Conservation (phyloP, 2,113 vertebrate genomes). For the Neotragus moschatus region DNA sequence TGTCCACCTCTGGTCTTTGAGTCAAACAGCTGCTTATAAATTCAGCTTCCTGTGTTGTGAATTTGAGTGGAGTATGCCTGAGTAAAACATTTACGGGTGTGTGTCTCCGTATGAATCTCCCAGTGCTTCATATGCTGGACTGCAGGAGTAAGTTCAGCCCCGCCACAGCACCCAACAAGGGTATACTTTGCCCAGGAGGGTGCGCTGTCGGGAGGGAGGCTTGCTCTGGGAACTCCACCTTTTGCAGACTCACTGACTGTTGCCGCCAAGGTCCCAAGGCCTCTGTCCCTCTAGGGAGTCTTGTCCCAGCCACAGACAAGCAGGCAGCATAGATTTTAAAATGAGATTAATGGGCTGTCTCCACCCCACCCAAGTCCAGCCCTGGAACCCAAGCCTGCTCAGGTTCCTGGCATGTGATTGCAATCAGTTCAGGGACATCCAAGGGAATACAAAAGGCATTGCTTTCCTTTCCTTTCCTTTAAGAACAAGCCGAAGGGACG, state of each 20-base stretch:
- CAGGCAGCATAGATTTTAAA: background rate
- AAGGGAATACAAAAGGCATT: background rate
- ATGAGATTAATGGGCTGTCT: background rate
- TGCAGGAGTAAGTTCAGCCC: background rate
- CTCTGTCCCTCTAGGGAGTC: background rate
- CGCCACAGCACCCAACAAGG: background rate
- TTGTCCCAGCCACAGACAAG: background rate
- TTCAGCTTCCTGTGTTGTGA: background rate
- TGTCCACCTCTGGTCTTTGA: background rate
- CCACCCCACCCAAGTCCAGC: background rate
- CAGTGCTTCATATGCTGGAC: background rate
- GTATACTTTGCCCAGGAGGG: background rate
- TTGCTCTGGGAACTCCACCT: background rate
- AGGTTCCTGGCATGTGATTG: background rate
- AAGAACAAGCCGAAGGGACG: rapidly evolving
- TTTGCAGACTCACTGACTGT: background rate
- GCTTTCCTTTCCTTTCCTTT: background rate
- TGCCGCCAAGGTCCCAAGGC: background rate
- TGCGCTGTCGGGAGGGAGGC: background rate
- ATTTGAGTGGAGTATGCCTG: background rate
- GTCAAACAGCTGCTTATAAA: background rate
- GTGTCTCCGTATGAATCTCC: background rate
- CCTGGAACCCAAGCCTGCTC: background rate
- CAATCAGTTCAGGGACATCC: background rate
- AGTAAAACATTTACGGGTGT: background rate